phyloP scores from a whole-genome alignment of 2,797 vertebrate genomes.

The Sebastolobus alascanus region DNA sequence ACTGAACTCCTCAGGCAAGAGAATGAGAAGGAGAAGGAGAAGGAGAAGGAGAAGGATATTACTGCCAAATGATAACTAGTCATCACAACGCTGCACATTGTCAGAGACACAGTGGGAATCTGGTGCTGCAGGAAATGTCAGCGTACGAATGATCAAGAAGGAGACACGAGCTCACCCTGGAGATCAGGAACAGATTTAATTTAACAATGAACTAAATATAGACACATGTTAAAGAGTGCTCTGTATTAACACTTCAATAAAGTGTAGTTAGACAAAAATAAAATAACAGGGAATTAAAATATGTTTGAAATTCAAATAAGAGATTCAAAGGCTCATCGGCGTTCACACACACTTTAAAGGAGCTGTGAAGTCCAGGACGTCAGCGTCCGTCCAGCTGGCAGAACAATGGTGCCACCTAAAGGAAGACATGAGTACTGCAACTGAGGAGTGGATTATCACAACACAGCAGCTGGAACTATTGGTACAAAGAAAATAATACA shows the following conservation, averaged over 20 bases:
- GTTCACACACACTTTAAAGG: constrained; percentile 23
- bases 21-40: constrained; percentile 29
- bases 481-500: not conserved
- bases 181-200: constrained; percentile 48
- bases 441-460: not conserved
- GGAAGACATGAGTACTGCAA: not conserved
- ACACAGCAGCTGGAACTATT: too few species aligned
- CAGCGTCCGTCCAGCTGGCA: not conserved
- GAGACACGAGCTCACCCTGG: constrained; percentile 1
- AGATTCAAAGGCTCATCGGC: not conserved
- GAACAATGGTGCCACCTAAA: constrained; percentile 59
- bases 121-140: constrained; percentile 12
- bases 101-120: constrained; percentile 18
- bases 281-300: constrained; percentile 55
- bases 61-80: constrained; percentile 15
- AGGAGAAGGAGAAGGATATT: constrained; percentile 17
- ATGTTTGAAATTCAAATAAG: constrained; percentile 64
- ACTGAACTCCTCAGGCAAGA: constrained; percentile 39
- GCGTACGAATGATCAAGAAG: not conserved
- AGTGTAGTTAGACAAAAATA: constrained; percentile 43
- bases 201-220: constrained; percentile 61
- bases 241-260: constrained; percentile 38
- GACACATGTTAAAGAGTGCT: constrained; percentile 17
- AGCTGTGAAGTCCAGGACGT: constrained; percentile 2
- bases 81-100: constrained; percentile 13